These are phyloP conservation scores for Leguminivora glycinivorella DNA, from an alignment of 1,140 invertebrate species.

Conservation along the genomic window DNA sequence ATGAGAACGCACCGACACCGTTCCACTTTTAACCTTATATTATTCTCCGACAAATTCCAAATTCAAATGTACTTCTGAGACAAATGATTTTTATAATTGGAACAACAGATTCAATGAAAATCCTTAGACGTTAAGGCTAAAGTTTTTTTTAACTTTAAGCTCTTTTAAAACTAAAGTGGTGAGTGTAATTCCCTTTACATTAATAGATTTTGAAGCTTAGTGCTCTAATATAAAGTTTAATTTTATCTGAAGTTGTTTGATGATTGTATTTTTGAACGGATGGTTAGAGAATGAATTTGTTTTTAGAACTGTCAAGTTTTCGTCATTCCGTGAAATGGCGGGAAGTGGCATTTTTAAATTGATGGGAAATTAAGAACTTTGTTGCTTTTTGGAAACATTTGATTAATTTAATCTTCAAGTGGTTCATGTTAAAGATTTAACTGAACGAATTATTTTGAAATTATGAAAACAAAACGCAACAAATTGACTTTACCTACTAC, in stretches of 20 bases:
- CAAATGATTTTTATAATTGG: neutral
- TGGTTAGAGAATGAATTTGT: neutral
- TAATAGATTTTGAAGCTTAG: neutral
- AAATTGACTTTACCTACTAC: too few species aligned
- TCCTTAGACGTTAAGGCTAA: neutral
- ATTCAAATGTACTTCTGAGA: neutral
- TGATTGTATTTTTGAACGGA: conserved; percentile 4
- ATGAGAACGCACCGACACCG: neutral
- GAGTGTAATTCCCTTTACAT: neutral
- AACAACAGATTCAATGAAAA: neutral
- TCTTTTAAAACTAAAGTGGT: neutral
- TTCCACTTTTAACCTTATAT: neutral
- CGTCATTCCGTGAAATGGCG: conserved; percentile 16
- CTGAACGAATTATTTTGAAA: too few species aligned
- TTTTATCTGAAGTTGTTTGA: neutral
- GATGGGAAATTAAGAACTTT: neutral
- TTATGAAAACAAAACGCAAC: too few species aligned
- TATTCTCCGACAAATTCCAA: neutral
- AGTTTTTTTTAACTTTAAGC: neutral
- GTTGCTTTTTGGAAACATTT: neutral
- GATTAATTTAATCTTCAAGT: too few species aligned
- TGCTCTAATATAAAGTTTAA: neutral
- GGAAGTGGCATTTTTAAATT: neutral
- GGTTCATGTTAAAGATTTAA: too few species aligned
- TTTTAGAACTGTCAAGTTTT: conserved; percentile 11